Evolutionary conservation across 2,888 invertebrate species (phyloP).

Genomic region (Xestoiulus laeticollis): DNA sequence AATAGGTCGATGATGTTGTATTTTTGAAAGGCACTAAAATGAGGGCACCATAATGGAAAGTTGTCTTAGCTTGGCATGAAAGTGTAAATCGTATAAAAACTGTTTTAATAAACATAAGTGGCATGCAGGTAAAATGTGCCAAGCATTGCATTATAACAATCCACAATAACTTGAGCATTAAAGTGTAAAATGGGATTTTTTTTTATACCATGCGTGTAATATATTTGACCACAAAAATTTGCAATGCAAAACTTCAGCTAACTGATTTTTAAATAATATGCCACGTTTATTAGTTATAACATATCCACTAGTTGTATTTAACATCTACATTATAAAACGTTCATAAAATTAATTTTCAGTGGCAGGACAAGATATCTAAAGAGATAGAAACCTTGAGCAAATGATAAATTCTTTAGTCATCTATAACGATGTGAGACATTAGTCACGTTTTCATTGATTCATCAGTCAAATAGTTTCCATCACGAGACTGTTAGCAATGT

Average conservation of each 20-base stretch:
- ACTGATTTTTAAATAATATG: neutral
- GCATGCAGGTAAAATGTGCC: neutral
- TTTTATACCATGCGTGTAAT: neutral
- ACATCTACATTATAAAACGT: too few species aligned
- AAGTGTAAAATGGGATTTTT: neutral
- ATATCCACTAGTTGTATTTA: too few species aligned
- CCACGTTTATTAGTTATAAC: neutral
- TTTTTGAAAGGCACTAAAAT: conserved; percentile 11
- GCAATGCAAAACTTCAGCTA: too few species aligned
- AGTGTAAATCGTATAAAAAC: conserved; percentile 17
- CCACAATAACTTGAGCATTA: neutral
- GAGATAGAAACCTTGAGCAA: too few species aligned
- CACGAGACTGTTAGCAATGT: too few species aligned
- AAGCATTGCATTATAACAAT: neutral
- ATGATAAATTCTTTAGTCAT: too few species aligned
- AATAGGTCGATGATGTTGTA: conserved; percentile 26
- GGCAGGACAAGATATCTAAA: too few species aligned
- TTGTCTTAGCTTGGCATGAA: neutral
- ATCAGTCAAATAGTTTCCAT: too few species aligned
- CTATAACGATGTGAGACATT: too few species aligned
- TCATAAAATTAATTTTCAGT: too few species aligned
- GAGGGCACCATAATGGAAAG: conserved; percentile 26
- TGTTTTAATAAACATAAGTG: neutral
- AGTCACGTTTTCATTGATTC: too few species aligned
- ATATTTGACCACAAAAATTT: neutral